Evolutionary conservation across 2,113 vertebrate species (phyloP).

Genomic region (Archocentrus centrarchus): DNA sequence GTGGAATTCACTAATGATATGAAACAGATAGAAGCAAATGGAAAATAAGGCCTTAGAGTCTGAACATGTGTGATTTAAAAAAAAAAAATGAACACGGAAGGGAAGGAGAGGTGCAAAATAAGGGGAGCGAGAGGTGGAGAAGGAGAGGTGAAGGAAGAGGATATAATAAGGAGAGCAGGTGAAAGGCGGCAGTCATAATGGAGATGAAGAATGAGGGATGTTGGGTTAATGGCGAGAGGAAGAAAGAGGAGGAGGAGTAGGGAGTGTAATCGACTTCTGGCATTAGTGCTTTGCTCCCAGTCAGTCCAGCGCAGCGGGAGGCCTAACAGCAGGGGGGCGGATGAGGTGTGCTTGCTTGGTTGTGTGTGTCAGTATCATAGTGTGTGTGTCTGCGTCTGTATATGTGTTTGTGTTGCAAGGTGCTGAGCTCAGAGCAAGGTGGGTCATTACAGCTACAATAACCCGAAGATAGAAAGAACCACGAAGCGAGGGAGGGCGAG

Average conservation of each 20-base stretch:
- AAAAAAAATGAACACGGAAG: not conserved
- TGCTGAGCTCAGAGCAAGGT: constrained; percentile 61
- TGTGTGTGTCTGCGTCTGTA: not conserved
- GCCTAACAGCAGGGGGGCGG: constrained; percentile 20
- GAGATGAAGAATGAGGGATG: constrained; percentile 69
- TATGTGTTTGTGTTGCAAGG: constrained; percentile 41
- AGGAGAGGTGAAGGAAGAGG: constrained; percentile 40
- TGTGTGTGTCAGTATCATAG: constrained; percentile 12
- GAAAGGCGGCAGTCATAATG: constrained; percentile 65
- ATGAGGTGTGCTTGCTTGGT: constrained; percentile 27
- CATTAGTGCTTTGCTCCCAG: constrained; percentile 57
- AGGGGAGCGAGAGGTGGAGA: constrained; percentile 7
- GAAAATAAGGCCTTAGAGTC: not conserved
- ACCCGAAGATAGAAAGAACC: constrained; percentile 60
- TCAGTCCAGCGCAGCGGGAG: constrained; percentile 51
- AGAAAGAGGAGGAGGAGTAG: constrained; percentile 48
- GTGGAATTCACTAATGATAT: constrained; percentile 9
- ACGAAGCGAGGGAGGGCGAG: constrained; percentile 44
- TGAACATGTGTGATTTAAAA: constrained; percentile 17
- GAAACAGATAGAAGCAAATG: not conserved
- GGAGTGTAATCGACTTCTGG: constrained; percentile 60
- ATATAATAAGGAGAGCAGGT: constrained; percentile 56
- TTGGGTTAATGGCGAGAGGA: constrained; percentile 66
- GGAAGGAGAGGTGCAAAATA: constrained; percentile 10
- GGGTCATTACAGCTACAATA: constrained; percentile 72